Evolutionary conservation across 1,140 invertebrate species (phyloP), one percentile per base, ranked within the genome.

Genomic region (Drosophila busckii): DNA sequence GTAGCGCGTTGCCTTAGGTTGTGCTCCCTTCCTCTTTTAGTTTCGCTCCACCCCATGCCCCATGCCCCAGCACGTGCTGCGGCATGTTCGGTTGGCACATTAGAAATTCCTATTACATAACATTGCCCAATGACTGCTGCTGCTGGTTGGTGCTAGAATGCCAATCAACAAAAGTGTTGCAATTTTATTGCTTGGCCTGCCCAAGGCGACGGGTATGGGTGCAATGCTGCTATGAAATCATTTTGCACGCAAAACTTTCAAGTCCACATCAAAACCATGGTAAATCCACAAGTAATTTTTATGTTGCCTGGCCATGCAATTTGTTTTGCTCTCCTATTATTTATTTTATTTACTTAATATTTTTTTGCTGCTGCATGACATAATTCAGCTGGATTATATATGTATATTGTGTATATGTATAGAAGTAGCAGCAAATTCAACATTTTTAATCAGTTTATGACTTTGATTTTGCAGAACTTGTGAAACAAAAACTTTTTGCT

Each of bases 111-210:
- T 9, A 9, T 10, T 10, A n/a, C 9, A 28, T 4, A 17, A 38
- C 15, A 19, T 12, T 54, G 40, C 31, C 31, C 22, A 19, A 16
- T 19, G 40, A 41, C 41, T 42, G 32, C 34, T 38, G 0, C 2
- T 17, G 15, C 16, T 42, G 28, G 15, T 10, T 16, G 22, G 22
- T 41, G 15, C 23, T 4, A 22, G 17, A 32, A 23, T 17, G 23
- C 58, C 54, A 70, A 70, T 70, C 68, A 54, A 40, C 31, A 37
- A 60, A 70, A 70, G 68, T 70, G 68, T 70, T 66, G 58, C 64
- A 48, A 58, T 45, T 71, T 45, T 70, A 58, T 58, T 58, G 52
- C 55, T 31, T 25, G 31, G n/a, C 12, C 26, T 56, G 37, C 55
- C n/a, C n/a, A n/a, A n/a, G n/a, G n/a, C n/a, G n/a, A n/a, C n/a